Evolutionary conservation across 2,797 vertebrate genomes (phyloP), one percentile per base, ranked within the genome.

Genomic region (Ficedula albicollis): DNA sequence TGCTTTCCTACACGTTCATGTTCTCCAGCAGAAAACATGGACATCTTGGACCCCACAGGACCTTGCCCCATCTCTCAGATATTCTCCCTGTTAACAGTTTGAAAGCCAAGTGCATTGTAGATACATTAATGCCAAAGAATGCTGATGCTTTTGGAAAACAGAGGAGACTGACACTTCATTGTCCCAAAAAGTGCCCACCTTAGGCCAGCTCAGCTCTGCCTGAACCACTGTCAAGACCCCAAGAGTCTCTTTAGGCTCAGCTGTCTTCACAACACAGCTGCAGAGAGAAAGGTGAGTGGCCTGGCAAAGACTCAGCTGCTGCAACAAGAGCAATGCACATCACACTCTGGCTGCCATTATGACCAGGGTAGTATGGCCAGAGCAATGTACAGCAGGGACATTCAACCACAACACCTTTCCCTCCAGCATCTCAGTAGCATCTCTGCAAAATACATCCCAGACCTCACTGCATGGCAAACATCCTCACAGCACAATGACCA

Each of bases 1-100:
- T 3, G 0, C 67, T 34, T 41, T 76, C 46, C 41, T 7, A 20
- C 18, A 1, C 1, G 0, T 34, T 43, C 19, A 1, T 2, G 26
- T 17, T 77, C 48, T 51, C 29, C 56, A 59, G 16, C 20, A 55
- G 39, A 72, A 39, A 44, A 29, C 26, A 15, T 1, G 18, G 22
- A 30, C 30, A 54, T 36, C 34, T 41, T 6, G 12, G 52, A 63
- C 13, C 44, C 49, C 46, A 11, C 13, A 62, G 52, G n/a, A 80
- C 55, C 68, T 19, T 32, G 30, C 25, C 36, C 27, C 10, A 3
- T 32, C 59, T 68, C 46, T 83, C 79, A 80, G 30, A 55, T 43
- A 43, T 10, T 82, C 64, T 64, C 32, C n/a, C 54, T 15, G 12
- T 20, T 63, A 52, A 17, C 67, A 62, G 34, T 36, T 15, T 39